A percentile compares a stretch with the other conserved stretches of the same genome.
These are phyloP conservation scores for Pyralis farinalis DNA, from an alignment of 2,888 invertebrate species.

Conservation along the genomic window DNA sequence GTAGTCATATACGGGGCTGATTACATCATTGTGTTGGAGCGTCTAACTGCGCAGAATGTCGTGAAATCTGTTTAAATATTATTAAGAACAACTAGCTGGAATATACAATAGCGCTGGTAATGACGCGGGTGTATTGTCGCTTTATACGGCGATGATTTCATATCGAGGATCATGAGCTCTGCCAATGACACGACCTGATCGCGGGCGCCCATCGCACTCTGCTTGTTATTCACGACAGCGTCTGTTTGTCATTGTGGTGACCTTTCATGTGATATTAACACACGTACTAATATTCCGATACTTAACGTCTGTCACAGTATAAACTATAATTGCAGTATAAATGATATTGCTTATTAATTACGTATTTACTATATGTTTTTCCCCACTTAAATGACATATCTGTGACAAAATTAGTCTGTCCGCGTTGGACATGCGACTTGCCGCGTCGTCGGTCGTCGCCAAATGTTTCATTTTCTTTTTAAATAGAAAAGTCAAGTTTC, in stretches of 20 bases:
- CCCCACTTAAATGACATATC: too few species aligned
- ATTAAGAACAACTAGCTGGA: constrained; percentile 48
- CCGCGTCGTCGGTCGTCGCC: too few species aligned
- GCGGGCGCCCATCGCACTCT: constrained; percentile 21
- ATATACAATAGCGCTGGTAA: constrained; percentile 49
- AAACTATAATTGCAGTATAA: too few species aligned
- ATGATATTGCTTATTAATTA: too few species aligned
- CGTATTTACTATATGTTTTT: too few species aligned
- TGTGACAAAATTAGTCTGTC: too few species aligned
- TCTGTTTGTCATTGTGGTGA: constrained; percentile 9
- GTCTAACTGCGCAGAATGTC: constrained; percentile 60
- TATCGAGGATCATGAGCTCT: constrained; percentile 41
- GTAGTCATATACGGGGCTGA: constrained; percentile 22
- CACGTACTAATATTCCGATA: too few species aligned
- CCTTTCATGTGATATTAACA: constrained; percentile 1
- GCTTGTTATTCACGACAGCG: constrained; percentile 10
- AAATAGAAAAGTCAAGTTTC: too few species aligned
- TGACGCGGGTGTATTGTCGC: constrained; percentile 44
- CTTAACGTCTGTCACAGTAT: too few species aligned
- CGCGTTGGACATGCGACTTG: too few species aligned
- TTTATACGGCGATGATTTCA: constrained; percentile 61
- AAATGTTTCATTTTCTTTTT: too few species aligned
- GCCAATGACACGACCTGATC: constrained; percentile 51
- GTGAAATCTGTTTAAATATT: constrained; percentile 65
- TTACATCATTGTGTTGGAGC: constrained; percentile 45